Evolutionary conservation across 2,888 invertebrate genomes (phyloP), one percentile per base, ranked within the genome.

Genomic region (Andricus quercusramuli): DNA sequence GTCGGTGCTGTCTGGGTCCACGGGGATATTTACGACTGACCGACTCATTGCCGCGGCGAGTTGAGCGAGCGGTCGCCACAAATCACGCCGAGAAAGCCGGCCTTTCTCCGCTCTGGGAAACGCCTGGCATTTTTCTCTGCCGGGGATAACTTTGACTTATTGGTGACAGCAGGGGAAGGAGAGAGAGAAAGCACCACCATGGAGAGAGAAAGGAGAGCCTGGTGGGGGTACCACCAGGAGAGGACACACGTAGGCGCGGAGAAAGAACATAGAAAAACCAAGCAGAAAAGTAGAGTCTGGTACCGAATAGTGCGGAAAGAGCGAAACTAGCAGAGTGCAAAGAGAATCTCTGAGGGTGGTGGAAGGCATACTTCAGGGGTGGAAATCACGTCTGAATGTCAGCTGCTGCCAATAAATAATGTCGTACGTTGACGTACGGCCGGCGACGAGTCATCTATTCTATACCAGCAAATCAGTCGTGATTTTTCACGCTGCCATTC

Each of bases 61-160:
- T 91, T 90, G 92, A 92, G 91, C 91, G 90, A 91, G 90, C 90
- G 90, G 88, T 89, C 89, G 91, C 91, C 90, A 91, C 92, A 92
- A 92, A 92, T 92, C 92, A 92, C 91, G 89, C 65, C 82, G 82
- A 84, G 85, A 85, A 84, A 85, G 84, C 84, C 81, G 66, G 90
- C 91, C 91, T 92, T 92, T 92, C 92, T 92, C 91, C 90, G 90
- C 91, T 89, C 90, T 90, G 90, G 91, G 90, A 92, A 92, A 91
- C 90, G 91, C 90, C 92, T 92, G 92, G 92, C 91, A 92, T 93
- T 93, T 93, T 93, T 93, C 92, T 92, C 91, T 87, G 89, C 89
- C 90, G 90, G 89, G 92, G 90, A 92, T 92, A 93, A 92, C 90
- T 93, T 92, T 93, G 92, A 92, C 92, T 92, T 92, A 91, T 92